Evolutionary conservation across 2,888 invertebrate genomes (phyloP), one percentile per base, ranked within the genome.

Genomic region (Schizotus pectinicornis): DNA sequence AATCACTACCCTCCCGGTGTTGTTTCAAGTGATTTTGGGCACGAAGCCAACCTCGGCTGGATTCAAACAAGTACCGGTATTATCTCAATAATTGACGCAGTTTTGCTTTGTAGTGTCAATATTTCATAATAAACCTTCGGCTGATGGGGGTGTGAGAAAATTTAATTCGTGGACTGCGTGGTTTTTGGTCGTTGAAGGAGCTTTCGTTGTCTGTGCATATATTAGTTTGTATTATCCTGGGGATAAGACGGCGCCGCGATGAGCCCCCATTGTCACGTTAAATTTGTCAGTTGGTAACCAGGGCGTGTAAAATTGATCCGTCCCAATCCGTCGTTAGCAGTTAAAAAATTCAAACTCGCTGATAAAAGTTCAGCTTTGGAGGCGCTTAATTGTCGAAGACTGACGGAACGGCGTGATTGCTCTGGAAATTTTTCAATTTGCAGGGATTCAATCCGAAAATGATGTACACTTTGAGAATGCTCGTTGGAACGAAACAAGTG

Each of bases 401-500:
- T 43, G 31, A 31, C 22, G 12, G 7, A 30, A 30, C 1, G 11
- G 8, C 31, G n/a, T 8, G 30, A 6, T 14, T 30, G 9, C 31
- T 6, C 31, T 32, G n/a, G 7, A 36, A 38, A 38, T 37, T 39
- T 52, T 43, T n/a, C 37, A 8, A 1, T 37, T 31, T 32, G 7
- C 13, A 46, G 36, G 12, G 39, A 34, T 54, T 12, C 32, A 39
- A 47, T 6, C 33, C 13, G 34, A 47, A 47, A 41, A 32, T 47
- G 47, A 41, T 47, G 41, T 47, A 36, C 12, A 36, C 38, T 54
- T 54, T 35, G 30, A 11, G 22, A 22, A 22, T 22, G 22, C 2
- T 22, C 22, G 46, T 31, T 32, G 36, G 12, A 48, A 59, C 46
- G 56, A 59, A 59, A 62, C 59, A 56, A 56, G 45, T 50, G 53